Base-by-base conservation (phyloP, 2,797 vertebrate genomes). In the Dallia pectoralis region DNA sequence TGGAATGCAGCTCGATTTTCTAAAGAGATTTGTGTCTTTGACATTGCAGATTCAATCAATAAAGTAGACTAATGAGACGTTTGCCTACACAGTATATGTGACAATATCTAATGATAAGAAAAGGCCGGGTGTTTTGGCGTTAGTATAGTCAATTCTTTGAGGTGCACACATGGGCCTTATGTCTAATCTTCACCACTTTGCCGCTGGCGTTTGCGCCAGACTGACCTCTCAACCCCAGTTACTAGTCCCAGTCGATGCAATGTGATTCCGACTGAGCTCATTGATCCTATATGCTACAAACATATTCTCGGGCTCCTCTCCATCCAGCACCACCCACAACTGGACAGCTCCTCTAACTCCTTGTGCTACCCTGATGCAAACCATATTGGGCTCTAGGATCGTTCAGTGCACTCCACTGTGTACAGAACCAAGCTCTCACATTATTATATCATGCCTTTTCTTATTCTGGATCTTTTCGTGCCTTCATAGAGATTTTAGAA, bases 291-390 rank as follows among this genome's bases (percentile, higher is more conserved):
- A 27, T 80, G 56, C 15, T 36, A 53, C 53, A 65, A 30, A 1
- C 72, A 53, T 44, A n/a, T 53, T 5, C 16, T 44, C 68, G 69
- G 18, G 40, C 22, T 76, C 18, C 32, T n/a, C 14, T 75, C 4
- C 8, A 68, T 81, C 79, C 81, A 85, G 83, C 48, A 83, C 73
- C 70, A 69, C 49, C 25, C 4, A 25, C 69, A 19, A 22, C 15
- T 71, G 81, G 73, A 82, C 83, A 81, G 83, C 77, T 79, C 77
- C 62, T 29, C 65, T 22, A 59, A 12, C 16, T 19, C 16, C 53
- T 59, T 4, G 19, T n/a, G 8, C n/a, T 19, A 7, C 36, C 36
- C 5, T 40, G 9, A 40, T 40, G 36, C n/a, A 53, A 7, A n/a
- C 51, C n/a, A 53, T 15, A 15, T 40, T 40, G 36, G 36, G 2